Base-by-base conservation (phyloP, 2,113 vertebrate species). In the Myrmecobius fasciatus region DNA sequence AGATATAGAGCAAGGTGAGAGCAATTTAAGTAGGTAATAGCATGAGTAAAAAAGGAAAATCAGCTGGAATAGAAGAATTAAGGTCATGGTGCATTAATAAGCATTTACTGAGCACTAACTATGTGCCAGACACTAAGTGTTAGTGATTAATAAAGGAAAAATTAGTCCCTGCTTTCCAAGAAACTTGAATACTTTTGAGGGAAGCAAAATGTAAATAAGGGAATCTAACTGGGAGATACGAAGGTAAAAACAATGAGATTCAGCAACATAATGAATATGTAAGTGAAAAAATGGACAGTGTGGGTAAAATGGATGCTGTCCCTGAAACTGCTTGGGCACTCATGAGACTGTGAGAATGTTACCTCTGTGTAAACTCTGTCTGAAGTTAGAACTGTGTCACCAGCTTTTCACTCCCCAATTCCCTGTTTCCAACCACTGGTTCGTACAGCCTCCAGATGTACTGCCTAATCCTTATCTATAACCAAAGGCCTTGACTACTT, bases 1-100 rank as follows among this genome's bases (percentile, higher is more conserved):
- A 43, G 89, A 96, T 83, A 94, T 91, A 89, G 46, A 96, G 36
- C 24, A 89, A 3, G 56, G n/a, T 48, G 53, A 26, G 25, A 26
- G 25, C 17, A 96, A 94, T 48, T 89, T 56, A 91, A 28, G 47
- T 43, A 52, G 31, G 67, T 3, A 43, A 90, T 26, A 36, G 31
- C 3, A 89, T 51, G 11, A 94, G 26, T 17, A 89, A 93, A 53
- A 91, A 94, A 52, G 48, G 28, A 46, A 0, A 67, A 36, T 43
- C 52, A 93, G 25, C 36, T 89, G 53, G 20, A 7, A 0, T 83
- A 24, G n/a, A 89, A 89, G n/a, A 89, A 92, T 54, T 51, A 91
- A 49, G 83, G 26, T 1, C 75, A 46, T 14, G 52, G 9, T 47
- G 92, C 5, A 43, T 43, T 43, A 83, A 83, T 7, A n/a, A 83